phyloP scores from a whole-genome alignment of 2,113 vertebrate species.

The Entelurus aequoreus region DNA sequence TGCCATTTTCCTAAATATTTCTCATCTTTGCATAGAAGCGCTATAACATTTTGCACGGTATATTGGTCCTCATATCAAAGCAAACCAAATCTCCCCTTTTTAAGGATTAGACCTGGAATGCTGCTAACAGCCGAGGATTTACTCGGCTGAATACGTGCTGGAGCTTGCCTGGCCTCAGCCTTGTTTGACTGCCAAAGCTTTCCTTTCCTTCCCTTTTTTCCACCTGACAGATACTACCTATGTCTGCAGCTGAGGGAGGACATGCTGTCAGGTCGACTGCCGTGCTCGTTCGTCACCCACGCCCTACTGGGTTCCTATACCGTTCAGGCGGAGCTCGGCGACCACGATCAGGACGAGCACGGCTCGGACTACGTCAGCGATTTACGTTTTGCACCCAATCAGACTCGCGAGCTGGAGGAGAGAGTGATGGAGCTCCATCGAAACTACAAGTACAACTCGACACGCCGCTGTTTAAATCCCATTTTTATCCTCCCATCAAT shows the following conservation, averaged over 20 bases:
- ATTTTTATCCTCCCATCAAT: background rate
- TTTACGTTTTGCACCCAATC: conserved; percentile 92
- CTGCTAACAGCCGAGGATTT: conserved; percentile 48
- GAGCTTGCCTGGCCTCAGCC: conserved; percentile 35
- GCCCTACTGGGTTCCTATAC: conserved; percentile 94
- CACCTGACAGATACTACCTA: conserved; percentile 88
- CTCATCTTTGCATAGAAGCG: conserved; percentile 24
- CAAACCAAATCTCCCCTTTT: conserved; percentile 35
- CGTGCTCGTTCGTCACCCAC: conserved; percentile 96
- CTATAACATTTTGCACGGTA: conserved; percentile 30
- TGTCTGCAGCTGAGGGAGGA: conserved; percentile 97
- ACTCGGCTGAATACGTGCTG: conserved; percentile 36
- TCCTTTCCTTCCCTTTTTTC: conserved; percentile 22
- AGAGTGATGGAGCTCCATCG: conserved; percentile 96
- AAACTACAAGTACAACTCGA: conserved; percentile 81
- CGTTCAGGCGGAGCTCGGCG: conserved; percentile 91
- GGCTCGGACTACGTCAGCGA: conserved; percentile 86
- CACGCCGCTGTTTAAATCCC: conserved; percentile 4
- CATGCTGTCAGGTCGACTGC: conserved; percentile 93
- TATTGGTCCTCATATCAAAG: conserved; percentile 37
- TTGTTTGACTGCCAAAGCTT: conserved; percentile 44
- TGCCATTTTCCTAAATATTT: conserved; percentile 12
- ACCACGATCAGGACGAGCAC: conserved; percentile 88
- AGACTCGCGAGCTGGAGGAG: conserved; percentile 94
- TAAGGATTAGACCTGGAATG: conserved; percentile 49